Base-by-base conservation (phyloP, 92 coral and sea anemone genomes). In the Chrysogorgia sp. region DNA sequence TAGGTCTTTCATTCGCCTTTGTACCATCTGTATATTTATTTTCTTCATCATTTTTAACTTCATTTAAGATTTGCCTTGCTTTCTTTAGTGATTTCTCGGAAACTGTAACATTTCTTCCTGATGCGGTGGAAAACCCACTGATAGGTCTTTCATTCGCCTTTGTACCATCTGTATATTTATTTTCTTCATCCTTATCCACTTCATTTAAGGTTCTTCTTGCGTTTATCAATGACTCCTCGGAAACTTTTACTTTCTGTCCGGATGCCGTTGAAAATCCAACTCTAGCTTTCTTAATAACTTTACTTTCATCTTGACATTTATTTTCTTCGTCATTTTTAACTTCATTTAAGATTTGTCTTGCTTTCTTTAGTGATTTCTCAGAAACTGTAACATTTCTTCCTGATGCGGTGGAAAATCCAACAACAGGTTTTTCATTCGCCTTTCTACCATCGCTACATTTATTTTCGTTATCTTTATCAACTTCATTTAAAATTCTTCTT, bases 241-340 rank as follows among this genome's bases (percentile, higher is more conserved):
- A 86, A 10, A 91, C 74, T 48, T 28, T 47, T 1, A 86, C 89
- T 1, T 80, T 50, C 55, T 79, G 81, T 7, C 93, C 93, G 21
- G 90, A 61, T 3, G 93, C 97, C 9, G 91, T 92, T 45, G 83
- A 82, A 56, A 90, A 89, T 10, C 90, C 88, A 32, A n/a, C n/a
- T n/a, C 32, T 32, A n/a, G n/a, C n/a, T n/a, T n/a, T n/a, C n/a
- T n/a, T n/a, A n/a, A n/a, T n/a, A n/a, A n/a, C n/a, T 14, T 26
- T 14, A 32, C 22, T 35, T 64, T 14, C 50, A 15, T 35, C 41
- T 0, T 64, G 47, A 34, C 1, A 28, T 13, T 35, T 24, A 15
- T 1, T n/a, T 67, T 20, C 58, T 34, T 40, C 58, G 22, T 23
- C 34, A 17, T 67, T n/a, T 31, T 40, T 4, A 22, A 37, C 43